These are phyloP conservation scores for Dicranocentrus wangi DNA, from an alignment of 2,888 invertebrate species.

Conservation along the genomic window DNA sequence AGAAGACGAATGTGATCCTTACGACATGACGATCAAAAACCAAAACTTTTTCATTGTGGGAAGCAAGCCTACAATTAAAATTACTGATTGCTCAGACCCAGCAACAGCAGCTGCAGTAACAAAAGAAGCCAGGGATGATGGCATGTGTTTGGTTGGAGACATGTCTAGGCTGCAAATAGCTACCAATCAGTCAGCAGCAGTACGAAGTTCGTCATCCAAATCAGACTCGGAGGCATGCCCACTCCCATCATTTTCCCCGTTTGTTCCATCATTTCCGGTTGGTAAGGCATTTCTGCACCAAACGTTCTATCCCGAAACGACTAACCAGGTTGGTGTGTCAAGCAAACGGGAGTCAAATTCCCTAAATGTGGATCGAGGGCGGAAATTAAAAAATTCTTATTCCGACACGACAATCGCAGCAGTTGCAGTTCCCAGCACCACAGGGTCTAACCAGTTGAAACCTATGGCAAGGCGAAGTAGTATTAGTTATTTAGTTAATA, in stretches of 20 bases:
- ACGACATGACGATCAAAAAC: slow-evolving; percentile 55
- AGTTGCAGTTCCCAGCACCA: neutral
- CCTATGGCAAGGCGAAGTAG: slow-evolving; percentile 33
- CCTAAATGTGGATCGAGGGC: neutral
- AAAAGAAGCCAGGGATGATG: no score
- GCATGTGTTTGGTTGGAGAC: slow-evolving; percentile 28
- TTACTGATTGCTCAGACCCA: slow-evolving; percentile 32
- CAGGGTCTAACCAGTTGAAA: neutral
- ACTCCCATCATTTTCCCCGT: slow-evolving; percentile 15
- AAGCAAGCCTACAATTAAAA: slow-evolving; percentile 39
- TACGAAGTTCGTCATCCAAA: neutral
- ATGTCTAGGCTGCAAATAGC: slow-evolving; percentile 12
- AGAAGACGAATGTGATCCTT: slow-evolving; percentile 69
- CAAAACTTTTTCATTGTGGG: slow-evolving; percentile 14
- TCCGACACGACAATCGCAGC: slow-evolving; percentile 29
- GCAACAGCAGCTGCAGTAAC: neutral
- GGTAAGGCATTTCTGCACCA: slow-evolving; percentile 48
- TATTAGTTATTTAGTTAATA: slow-evolving; percentile 22
- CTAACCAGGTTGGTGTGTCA: neutral
- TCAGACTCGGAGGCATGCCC: slow-evolving; percentile 27
- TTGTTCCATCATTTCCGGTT: slow-evolving; percentile 38
- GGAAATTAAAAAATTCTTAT: slow-evolving; percentile 30
- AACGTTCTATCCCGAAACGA: slow-evolving; percentile 26
- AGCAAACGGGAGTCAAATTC: neutral
- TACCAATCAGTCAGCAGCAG: neutral